Base-by-base conservation (phyloP, 2,113 vertebrate species). In the Fukomys damarensis region DNA sequence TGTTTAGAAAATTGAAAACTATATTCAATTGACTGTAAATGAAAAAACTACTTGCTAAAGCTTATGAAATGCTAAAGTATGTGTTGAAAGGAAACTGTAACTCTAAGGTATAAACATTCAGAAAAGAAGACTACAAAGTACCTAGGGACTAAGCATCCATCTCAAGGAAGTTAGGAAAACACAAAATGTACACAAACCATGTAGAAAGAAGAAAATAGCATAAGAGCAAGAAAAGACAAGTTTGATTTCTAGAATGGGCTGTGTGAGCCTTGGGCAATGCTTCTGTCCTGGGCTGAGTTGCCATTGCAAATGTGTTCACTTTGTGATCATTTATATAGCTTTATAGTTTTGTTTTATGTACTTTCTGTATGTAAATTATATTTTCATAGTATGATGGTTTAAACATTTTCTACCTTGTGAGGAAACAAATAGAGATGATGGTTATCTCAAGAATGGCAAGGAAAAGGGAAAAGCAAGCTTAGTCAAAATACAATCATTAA, bases 291-390 rank as follows among this genome's bases (percentile, higher is more conserved):
- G 58, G 32, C 38, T 58, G 49, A 32, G 26, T 17, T 52, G 8
- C 0, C 2, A 8, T 26, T 24, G 52, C 32, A 41, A 52, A 32
- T 16, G 66, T 9, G 14, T 4, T 63, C n/a, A 46, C n/a, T 46
- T 38, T 74, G 7, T 1, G 1, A 22, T 22, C 1, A 41, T 82
- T 30, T 17, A n/a, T 35, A 63, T 54, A 5, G n/a, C 30, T 80
- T 7, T 54, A 10, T 8, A 1, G 3, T 54, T 77, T 46, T 59
- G 22, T 61, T 52, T 65, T 38, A 19, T 52, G 14, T 59, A 38
- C 16, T 72, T 68, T 86, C 9, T 24, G 8, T n/a, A 52, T n/a
- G 35, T 24, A 46, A 72, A 54, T 56, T 63, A 3, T 43, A 46
- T 58, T 84, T 84, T 65, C 41, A 79, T 28, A 38, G 11, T 38